A percentile compares a stretch with the other conserved stretches of the same genome.
Conservation (phyloP, 2,113 vertebrate species). For the Alligator mississippiensis region DNA sequence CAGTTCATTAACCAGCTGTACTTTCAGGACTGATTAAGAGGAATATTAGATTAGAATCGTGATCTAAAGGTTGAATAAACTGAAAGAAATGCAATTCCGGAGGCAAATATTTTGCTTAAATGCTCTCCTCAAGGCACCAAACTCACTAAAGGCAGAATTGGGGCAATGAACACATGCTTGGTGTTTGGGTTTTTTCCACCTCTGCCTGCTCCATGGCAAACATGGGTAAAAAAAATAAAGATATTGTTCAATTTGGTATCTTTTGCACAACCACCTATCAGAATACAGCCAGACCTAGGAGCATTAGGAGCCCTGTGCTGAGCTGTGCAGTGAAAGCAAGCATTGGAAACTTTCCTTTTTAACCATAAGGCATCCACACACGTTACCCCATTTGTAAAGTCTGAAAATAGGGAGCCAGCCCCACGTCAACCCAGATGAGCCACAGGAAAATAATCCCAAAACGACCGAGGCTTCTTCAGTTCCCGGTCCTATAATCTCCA, state of each 20-base stretch:
- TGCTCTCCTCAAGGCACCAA: not conserved
- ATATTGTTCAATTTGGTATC: not conserved
- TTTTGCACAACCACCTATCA: not conserved
- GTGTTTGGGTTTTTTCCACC: not conserved
- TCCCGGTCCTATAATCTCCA: not conserved
- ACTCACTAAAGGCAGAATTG: not conserved
- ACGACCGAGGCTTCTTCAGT: not conserved
- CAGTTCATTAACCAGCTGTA: not conserved
- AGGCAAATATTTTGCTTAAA: not conserved
- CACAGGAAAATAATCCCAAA: not conserved
- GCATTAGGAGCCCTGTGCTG: not conserved
- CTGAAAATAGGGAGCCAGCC: not conserved
- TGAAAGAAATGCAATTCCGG: not conserved
- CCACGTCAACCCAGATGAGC: not conserved
- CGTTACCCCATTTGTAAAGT: not conserved
- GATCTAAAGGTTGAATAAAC: not conserved
- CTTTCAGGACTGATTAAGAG: not conserved
- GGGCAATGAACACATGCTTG: not conserved
- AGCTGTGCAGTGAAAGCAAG: not conserved
- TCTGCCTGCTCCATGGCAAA: not conserved
- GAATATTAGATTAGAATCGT: not conserved
- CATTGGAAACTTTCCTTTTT: not conserved
- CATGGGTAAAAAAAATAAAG: not conserved
- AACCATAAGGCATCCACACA: not conserved
- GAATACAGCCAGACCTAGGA: not conserved